A percentile compares a stretch with the other conserved stretches of the same genome.
Conservation (phyloP, 2,888 invertebrate species). For the Mallateleia sp. region DNA sequence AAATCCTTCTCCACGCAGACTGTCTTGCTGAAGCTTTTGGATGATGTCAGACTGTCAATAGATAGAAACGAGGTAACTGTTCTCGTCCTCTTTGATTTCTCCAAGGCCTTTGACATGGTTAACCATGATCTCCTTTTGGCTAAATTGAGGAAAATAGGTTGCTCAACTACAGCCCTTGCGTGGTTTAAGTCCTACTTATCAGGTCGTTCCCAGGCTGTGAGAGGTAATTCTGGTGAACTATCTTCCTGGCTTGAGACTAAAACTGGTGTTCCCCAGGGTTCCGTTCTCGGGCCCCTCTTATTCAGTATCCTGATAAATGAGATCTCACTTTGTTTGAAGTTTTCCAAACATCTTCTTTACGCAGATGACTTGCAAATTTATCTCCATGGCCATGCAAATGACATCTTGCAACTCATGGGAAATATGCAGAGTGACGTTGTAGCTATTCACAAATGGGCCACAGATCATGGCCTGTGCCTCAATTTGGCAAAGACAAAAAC, state of each 20-base stretch:
- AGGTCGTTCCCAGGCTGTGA: no score
- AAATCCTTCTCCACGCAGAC: conserved; percentile 17
- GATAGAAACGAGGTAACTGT: neutral
- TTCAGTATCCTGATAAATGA: no score
- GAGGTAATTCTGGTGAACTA: no score
- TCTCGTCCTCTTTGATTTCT: conserved; percentile 12
- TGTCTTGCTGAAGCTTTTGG: neutral
- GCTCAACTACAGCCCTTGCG: neutral
- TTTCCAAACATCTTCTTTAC: no score
- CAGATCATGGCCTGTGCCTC: neutral
- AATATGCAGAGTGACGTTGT: neutral
- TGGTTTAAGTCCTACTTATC: conserved; percentile 35
- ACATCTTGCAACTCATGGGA: neutral
- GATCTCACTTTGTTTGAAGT: no score
- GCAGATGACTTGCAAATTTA: no score
- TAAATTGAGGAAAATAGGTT: no score
- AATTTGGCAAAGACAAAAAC: conserved; percentile 38
- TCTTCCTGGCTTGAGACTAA: no score
- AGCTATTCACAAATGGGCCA: neutral
- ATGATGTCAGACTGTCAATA: conserved; percentile 2
- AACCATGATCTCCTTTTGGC: conserved; percentile 1
- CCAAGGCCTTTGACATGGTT: conserved; percentile 23
- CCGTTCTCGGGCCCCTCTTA: no score
- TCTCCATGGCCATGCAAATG: no score
- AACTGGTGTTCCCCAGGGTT: no score